Base-by-base conservation (phyloP, 2,113 vertebrate genomes). In the Rhipidura dahli region DNA sequence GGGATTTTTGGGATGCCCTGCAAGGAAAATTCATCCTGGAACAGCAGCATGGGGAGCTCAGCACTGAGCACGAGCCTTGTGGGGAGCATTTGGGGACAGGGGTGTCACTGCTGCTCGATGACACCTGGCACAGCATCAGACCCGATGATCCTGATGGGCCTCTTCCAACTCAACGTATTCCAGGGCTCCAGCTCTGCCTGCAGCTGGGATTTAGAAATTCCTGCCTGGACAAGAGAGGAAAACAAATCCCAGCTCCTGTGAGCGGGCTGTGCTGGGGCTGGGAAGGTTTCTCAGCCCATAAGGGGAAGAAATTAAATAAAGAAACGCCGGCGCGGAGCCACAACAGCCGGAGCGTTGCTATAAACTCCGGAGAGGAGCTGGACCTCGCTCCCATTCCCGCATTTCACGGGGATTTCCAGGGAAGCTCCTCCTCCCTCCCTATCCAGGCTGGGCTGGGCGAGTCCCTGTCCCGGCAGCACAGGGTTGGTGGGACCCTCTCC, bases 241-340 rank as follows among this genome's bases (percentile, higher is more conserved):
- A 94, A 93, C 33, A 87, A 64, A 89, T 40, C 63, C 83, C 80
- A 72, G 87, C 68, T 72, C 33, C 77, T 7, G 63, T 8, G 59
- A 60, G 27, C 0, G 1, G 37, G 71, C 70, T 12, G 23, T 13
- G 70, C 94, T 64, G 2, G 8, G 60, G 53, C 71, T 69, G 35
- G 19, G 45, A 42, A 54, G 68, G 63, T 68, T 93, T 90, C 91
- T 90, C 61, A 75, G 75, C 61, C 94, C 91, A 83, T 92, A 94
- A 96, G 80, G 91, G 91, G 93, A 94, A 96, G 93, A 90, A 96
- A 94, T 93, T 79, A 94, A 94, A 81, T 78, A 82, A 89, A 95
- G 81, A 59, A 94, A 75, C 1, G 18, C 40, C 14, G 0, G 35
- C 1, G 1, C 0, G 12, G 78, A 87, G 77, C 49, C 90, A 85